Evolutionary conservation across 1,140 invertebrate genomes (phyloP), one percentile per base, ranked within the genome.

Genomic region (Brachionus koreanus): DNA sequence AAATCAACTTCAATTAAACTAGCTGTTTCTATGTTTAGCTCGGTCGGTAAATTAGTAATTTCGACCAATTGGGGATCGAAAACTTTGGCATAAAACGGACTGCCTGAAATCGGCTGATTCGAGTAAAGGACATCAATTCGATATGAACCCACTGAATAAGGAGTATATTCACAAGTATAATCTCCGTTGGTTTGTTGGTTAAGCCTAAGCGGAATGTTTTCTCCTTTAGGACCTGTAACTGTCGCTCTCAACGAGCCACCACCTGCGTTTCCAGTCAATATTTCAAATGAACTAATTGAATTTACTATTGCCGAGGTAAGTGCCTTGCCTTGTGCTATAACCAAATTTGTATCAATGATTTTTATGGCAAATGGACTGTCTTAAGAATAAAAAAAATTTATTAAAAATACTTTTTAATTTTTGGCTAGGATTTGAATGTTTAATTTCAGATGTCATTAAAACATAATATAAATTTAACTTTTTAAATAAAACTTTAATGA

Each of bases 341-440:
- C 85, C 72, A 84, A 82, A 82, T 83, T 83, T 33, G 86, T 85
- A 83, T 88, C 87, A 29, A 85, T 83, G 74, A 87, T 85, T 61
- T 86, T 85, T 5, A 88, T 84, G 29, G 43, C 82, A 83, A 86
- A 86, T 16, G 87, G 87, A 82, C 86, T 87, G 12, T 69, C 65
- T 69, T n/a, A 7, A 69, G 29, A 39, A 3, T 13, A 49, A 74
- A 49, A 42, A 13, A 25, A 29, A 69, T 82, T 82, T 39, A 63
- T 29, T 43, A 23, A 12, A 33, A 37, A 19, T 61, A 25, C 4
- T 13, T 13, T 63, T 81, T 81, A 67, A 33, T 39, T n/a, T n/a
- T n/a, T n/a, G n/a, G n/a, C n/a, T n/a, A n/a, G n/a, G n/a, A n/a
- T n/a, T n/a, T n/a, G n/a, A n/a, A n/a, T n/a, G n/a, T n/a, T n/a